A percentile compares a stretch with the other conserved stretches of the same genome.
These are phyloP conservation scores for Hafferia zeledoni DNA, from an alignment of 2,797 vertebrate species.

Conservation along the genomic window DNA sequence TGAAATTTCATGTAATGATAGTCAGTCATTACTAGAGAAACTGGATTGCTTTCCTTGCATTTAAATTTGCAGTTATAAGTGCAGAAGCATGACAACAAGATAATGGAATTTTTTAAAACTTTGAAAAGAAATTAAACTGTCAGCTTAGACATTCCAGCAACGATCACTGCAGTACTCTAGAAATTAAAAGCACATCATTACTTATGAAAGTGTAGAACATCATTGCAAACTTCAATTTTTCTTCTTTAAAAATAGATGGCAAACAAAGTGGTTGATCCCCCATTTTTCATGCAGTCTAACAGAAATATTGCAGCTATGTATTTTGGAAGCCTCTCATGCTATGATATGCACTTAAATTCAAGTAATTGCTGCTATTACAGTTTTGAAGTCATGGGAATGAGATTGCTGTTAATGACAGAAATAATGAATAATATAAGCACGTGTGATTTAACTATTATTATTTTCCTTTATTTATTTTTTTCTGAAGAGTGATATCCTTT, in stretches of 20 bases:
- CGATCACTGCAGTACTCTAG: not conserved
- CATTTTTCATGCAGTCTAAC: not conserved
- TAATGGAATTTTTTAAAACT: slow-evolving; percentile 26
- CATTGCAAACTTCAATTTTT: not conserved
- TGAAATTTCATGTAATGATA: not conserved
- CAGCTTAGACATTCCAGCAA: not conserved
- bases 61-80: slow-evolving; percentile 9
- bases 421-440: not conserved
- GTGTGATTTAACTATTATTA: not conserved
- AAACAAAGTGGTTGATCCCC: not conserved
- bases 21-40: not conserved
- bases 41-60: not conserved
- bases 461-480: not conserved
- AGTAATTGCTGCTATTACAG: not conserved
- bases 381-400: not conserved
- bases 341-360: not conserved
- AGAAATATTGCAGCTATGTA: not conserved
- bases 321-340: not conserved
- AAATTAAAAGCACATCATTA: slow-evolving; percentile 21
- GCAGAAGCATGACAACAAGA: not conserved
- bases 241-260: not conserved
- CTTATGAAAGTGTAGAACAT: not conserved
- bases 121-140: slow-evolving; percentile 28
- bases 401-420: not conserved
- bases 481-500: not conserved